A percentile compares a stretch with the other conserved stretches of the same genome.
Conservation (phyloP, 2,113 vertebrate species). For the Odocoileus virginianus region DNA sequence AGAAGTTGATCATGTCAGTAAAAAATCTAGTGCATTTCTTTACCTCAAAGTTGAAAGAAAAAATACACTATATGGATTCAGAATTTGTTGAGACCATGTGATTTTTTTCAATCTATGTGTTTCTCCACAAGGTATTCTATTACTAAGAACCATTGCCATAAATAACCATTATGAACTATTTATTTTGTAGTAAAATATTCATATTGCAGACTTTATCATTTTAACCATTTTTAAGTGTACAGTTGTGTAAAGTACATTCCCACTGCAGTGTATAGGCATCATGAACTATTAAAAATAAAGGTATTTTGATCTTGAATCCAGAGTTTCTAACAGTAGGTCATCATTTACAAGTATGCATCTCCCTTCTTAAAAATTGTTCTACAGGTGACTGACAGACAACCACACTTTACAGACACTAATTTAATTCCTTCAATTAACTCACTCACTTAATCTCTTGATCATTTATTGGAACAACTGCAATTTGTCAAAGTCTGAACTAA, state of each 20-base stretch:
- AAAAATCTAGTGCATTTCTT: neutral
- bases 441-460: slow-evolving; percentile 19
- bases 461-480: neutral
- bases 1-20: neutral
- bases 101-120: neutral
- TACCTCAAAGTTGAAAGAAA: neutral
- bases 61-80: neutral
- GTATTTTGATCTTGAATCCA: neutral
- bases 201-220: neutral
- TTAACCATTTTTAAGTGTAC: neutral
- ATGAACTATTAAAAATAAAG: neutral
- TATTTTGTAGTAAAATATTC: neutral
- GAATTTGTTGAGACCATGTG: neutral
- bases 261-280: neutral
- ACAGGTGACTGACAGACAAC: neutral
- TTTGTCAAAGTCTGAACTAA: neutral
- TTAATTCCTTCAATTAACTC: slow-evolving; percentile 20
- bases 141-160: neutral
- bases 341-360: neutral
- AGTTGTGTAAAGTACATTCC: neutral
- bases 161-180: neutral
- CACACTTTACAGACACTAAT: neutral
- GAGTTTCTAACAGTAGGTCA: neutral
- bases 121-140: neutral
- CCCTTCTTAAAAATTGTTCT: neutral